Conservation (phyloP, 2,888 invertebrate genomes). For the Torymus auratus region DNA sequence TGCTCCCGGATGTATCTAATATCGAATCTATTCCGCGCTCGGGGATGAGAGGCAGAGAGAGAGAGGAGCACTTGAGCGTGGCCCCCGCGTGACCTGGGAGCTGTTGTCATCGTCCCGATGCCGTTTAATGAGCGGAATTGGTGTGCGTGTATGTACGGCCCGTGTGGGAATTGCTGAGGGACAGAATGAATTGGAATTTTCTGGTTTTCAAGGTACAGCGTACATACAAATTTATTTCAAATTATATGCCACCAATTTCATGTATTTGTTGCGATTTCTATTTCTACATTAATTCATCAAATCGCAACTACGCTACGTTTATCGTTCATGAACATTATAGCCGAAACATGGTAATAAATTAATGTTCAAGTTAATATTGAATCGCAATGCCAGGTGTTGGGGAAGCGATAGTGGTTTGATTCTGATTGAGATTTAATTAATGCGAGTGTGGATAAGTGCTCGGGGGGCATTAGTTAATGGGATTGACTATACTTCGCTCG, state of each 20-base stretch:
- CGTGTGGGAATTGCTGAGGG: no score
- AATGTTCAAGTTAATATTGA: background rate
- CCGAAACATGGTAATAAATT: background rate
- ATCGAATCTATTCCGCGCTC: conserved; percentile 29
- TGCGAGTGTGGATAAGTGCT: conserved; percentile 4
- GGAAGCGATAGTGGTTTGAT: conserved; percentile 11
- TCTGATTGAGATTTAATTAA: conserved; percentile 21
- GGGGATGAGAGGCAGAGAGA: background rate
- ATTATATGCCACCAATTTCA: no score
- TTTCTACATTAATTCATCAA: no score
- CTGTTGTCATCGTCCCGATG: no score
- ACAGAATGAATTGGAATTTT: no score
- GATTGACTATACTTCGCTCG: background rate
- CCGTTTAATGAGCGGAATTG: no score
- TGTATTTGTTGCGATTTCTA: no score
- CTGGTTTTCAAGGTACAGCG: no score
- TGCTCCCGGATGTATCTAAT: conserved; percentile 36
- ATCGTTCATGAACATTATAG: no score
- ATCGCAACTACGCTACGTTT: no score
- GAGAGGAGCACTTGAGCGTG: conserved; percentile 9
- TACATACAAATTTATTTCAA: no score
- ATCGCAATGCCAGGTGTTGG: background rate
- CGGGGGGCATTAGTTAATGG: conserved; percentile 5
- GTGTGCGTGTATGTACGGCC: no score
- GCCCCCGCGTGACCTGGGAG: background rate